These are phyloP conservation scores for Chunga burmeisteri DNA, from an alignment of 2,113 vertebrate genomes.

Conservation along the genomic window DNA sequence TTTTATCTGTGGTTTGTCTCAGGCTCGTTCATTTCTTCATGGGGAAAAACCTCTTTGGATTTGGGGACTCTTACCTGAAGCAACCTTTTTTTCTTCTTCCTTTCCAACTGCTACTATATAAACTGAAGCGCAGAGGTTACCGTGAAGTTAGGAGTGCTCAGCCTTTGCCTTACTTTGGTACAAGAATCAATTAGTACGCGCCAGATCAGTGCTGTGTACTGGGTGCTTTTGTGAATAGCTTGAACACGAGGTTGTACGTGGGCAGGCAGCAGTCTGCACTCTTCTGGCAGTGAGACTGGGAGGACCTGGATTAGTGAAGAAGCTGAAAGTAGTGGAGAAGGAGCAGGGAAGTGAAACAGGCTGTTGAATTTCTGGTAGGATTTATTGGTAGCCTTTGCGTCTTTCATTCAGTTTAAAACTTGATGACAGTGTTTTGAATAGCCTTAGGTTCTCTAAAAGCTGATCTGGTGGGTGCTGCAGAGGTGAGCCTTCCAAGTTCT, in stretches of 20 bases:
- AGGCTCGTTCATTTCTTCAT: accelerated
- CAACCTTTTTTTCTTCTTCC: not conserved
- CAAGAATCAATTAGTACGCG: not conserved
- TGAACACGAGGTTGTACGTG: not conserved
- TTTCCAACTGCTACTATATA: not conserved
- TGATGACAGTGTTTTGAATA: not conserved
- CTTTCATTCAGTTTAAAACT: not conserved
- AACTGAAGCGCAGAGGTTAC: not conserved
- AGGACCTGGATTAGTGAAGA: not conserved
- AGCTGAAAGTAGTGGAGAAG: not conserved
- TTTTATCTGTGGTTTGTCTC: not conserved
- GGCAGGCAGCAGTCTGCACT: not conserved
- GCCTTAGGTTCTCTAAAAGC: not conserved
- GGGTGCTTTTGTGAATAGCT: not conserved
- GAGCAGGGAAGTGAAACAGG: not conserved
- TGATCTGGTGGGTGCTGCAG: not conserved
- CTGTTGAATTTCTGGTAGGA: not conserved
- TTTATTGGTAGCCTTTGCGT: not conserved
- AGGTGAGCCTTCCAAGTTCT: not conserved
- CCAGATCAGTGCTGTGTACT: not conserved
- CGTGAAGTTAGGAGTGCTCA: not conserved
- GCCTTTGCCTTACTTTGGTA: not conserved
- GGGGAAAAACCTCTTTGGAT: not conserved
- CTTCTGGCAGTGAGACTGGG: not conserved
- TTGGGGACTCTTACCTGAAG: not conserved